phyloP scores from a whole-genome alignment of 1,140 invertebrate species.

The Protaetia brevitarsis region DNA sequence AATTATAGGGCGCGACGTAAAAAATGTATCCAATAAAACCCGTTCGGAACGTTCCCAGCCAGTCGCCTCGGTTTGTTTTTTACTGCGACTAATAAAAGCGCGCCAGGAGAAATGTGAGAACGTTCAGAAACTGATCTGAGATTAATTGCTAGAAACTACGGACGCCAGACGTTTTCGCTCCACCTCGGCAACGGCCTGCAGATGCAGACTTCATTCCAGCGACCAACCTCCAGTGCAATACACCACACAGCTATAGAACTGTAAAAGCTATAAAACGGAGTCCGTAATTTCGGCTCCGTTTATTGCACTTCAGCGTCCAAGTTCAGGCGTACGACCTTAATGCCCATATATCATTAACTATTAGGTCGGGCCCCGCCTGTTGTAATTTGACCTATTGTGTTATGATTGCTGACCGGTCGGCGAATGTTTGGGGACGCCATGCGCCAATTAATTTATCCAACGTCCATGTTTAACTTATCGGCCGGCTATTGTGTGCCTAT shows the following conservation, averaged over 20 bases:
- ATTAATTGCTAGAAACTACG: constrained; percentile 6
- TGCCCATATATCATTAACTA: constrained; percentile 21
- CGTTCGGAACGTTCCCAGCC: background rate
- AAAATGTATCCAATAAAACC: background rate
- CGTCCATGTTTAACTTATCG: constrained; percentile 23
- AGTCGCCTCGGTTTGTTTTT: background rate
- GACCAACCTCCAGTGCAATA: background rate
- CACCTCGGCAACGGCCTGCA: background rate
- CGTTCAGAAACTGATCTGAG: constrained; percentile 11
- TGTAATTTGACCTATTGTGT: constrained; percentile 22
- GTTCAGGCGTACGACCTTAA: constrained; percentile 20
- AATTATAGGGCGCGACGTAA: background rate
- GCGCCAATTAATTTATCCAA: constrained; percentile 23
- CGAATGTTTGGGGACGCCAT: constrained; percentile 19
- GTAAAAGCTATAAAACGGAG: constrained; percentile 20
- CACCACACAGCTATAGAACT: background rate
- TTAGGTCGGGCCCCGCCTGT: constrained; percentile 20
- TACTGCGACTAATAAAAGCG: background rate
- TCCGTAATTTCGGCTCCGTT: constrained; percentile 16
- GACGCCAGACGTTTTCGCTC: background rate
- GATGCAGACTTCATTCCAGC: background rate
- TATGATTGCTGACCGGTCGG: constrained; percentile 14
- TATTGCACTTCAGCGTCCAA: constrained; percentile 19
- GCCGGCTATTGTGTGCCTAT: constrained; percentile 17
- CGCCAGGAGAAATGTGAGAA: background rate